These are phyloP conservation scores for Fissipunctia ypsillon DNA, from an alignment of 2,888 invertebrate species.

Conservation along the genomic window DNA sequence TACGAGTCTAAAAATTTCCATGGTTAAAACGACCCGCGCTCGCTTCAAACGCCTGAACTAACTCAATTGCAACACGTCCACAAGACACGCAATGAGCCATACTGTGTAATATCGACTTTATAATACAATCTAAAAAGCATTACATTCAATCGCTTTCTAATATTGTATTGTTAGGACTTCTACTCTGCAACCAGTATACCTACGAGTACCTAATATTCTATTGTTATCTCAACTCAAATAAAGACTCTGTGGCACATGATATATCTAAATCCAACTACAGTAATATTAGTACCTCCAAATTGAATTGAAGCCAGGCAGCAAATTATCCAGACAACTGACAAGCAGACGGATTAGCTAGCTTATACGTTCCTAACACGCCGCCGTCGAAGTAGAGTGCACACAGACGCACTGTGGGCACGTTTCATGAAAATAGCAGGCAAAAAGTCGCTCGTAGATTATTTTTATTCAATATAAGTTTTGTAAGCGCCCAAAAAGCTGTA, in stretches of 20 bases:
- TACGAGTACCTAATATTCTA: not conserved
- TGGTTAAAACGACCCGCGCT: not conserved
- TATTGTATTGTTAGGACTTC: not conserved
- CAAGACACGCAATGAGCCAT: not conserved
- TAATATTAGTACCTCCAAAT: slow-evolving; percentile 39
- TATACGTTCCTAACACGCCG: slow-evolving; percentile 49
- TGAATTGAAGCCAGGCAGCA: slow-evolving; percentile 56
- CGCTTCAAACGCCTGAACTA: slow-evolving; percentile 13
- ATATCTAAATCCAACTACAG: slow-evolving; percentile 41
- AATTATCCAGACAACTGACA: slow-evolving; percentile 59
- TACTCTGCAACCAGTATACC: not conserved
- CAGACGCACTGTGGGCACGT: slow-evolving; percentile 17
- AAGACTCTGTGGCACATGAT: not conserved
- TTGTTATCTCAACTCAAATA: not conserved
- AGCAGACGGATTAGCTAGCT: slow-evolving; percentile 47
- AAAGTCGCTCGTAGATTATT: slow-evolving; percentile 1
- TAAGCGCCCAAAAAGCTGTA: not conserved
- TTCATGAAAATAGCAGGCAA: not conserved
- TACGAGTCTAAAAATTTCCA: not conserved
- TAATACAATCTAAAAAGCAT: not conserved
- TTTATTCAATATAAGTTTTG: not conserved
- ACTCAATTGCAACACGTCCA: slow-evolving; percentile 6
- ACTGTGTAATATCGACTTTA: not conserved
- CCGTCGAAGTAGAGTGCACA: slow-evolving; percentile 27
- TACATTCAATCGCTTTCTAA: not conserved